Conservation (phyloP, 2,113 vertebrate species). For the Cyphotilapia sp. region DNA sequence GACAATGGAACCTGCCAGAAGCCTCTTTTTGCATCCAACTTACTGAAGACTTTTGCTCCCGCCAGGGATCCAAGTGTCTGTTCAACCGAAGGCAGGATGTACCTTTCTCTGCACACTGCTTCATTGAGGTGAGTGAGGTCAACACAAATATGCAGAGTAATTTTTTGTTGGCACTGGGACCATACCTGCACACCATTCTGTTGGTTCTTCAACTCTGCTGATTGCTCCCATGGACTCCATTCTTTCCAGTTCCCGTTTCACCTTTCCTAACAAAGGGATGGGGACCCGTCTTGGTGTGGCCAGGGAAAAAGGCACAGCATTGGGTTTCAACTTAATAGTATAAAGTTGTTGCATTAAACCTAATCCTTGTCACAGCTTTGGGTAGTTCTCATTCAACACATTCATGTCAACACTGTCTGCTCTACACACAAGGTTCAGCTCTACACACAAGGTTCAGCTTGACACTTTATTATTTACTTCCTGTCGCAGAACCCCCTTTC, state of each 20-base stretch:
- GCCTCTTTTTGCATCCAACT: neutral
- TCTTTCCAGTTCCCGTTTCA: neutral
- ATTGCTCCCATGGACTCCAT: no score
- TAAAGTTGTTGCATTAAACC: neutral
- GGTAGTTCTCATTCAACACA: neutral
- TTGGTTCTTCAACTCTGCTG: neutral
- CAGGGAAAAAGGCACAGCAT: neutral
- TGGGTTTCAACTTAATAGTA: neutral
- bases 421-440: neutral
- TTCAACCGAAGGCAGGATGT: constrained; percentile 1
- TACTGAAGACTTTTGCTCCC: neutral
- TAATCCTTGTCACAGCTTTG: neutral
- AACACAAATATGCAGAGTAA: neutral
- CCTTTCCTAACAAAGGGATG: neutral
- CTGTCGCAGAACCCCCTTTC: no score
- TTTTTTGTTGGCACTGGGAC: neutral
- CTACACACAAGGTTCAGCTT: neutral
- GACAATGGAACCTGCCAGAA: constrained; percentile 8
- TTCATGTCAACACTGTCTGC: neutral
- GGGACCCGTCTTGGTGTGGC: neutral
- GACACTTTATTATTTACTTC: neutral
- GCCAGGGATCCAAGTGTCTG: neutral
- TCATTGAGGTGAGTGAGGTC: neutral
- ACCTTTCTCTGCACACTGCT: neutral
- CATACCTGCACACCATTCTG: neutral